Percentiles rank a stretch among this genome's conserved stretches.
phyloP scores from a whole-genome alignment of 92 coral and sea anemone genomes.

The Phenganax marumi region DNA sequence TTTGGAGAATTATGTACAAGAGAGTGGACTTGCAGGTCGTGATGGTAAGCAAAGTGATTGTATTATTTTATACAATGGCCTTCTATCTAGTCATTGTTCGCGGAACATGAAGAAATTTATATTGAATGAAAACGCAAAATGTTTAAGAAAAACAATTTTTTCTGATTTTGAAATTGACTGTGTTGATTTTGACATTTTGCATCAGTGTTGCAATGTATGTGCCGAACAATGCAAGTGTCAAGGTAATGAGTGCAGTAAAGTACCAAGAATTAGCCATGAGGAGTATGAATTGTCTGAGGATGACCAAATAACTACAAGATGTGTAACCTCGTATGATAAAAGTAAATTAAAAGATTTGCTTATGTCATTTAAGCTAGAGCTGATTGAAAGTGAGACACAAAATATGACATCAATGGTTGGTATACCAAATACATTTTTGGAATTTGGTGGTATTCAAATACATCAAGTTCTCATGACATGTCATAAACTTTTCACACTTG shows the following conservation, averaged over 20 bases:
- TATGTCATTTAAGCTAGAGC: conserved; percentile 22
- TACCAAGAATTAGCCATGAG: neutral
- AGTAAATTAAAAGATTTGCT: conserved; percentile 11
- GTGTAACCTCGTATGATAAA: conserved; percentile 35
- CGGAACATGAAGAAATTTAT: neutral
- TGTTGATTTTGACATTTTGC: conserved; percentile 4
- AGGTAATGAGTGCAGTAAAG: conserved; percentile 1
- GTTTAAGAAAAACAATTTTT: neutral
- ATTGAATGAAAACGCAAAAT: neutral
- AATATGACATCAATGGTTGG: conserved; percentile 44
- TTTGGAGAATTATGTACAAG: neutral
- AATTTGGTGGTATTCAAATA: conserved; percentile 46
- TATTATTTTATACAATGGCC: neutral
- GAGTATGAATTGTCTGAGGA: neutral
- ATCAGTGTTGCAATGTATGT: conserved; percentile 55
- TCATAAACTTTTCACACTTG: neutral
- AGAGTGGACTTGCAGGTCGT: neutral
- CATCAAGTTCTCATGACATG: neutral
- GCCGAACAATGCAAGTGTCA: conserved; percentile 36
- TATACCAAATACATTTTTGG: conserved; percentile 55
- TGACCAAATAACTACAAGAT: neutral
- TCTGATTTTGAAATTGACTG: conserved; percentile 7
- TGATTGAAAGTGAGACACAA: conserved; percentile 8
- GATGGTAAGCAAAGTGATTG: conserved; percentile 1
- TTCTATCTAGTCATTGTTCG: neutral